A percentile compares a stretch with the other conserved stretches of the same genome.
Conservation (phyloP, 2,888 invertebrate species). For the Pyrocoelia pectoralis region DNA sequence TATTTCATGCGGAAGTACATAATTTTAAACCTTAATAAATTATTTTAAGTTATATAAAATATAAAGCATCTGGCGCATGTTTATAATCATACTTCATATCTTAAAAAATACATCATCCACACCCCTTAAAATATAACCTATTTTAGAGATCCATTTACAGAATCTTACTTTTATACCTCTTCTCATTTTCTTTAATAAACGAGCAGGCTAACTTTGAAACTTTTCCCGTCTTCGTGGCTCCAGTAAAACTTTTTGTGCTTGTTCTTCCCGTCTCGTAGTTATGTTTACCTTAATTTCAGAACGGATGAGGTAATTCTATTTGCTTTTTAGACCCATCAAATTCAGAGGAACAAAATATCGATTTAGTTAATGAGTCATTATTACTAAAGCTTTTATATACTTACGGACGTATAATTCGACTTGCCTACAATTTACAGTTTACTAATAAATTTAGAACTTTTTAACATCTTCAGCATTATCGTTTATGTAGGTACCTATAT, state of each 20-base stretch:
- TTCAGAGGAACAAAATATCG: conserved; percentile 27
- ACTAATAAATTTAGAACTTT: neutral
- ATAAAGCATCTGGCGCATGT: conserved; percentile 8
- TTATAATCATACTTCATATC: conserved; percentile 7
- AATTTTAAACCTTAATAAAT: neutral
- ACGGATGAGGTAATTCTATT: conserved; percentile 41
- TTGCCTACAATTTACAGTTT: neutral
- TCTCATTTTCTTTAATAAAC: conserved; percentile 41
- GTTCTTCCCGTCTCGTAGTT: conserved; percentile 41
- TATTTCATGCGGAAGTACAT: neutral
- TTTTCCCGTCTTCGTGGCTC: conserved; percentile 43
- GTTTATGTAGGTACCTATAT: no score
- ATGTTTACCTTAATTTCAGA: conserved; percentile 43
- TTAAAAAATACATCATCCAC: conserved; percentile 28
- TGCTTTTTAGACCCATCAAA: conserved; percentile 37
- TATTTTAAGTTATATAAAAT: conserved; percentile 8
- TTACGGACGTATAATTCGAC: neutral
- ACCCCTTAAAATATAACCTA: conserved; percentile 32
- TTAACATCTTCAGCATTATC: neutral
- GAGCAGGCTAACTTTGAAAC: conserved; percentile 42
- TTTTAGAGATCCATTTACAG: conserved; percentile 37
- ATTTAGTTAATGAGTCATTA: conserved; percentile 29
- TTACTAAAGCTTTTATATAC: conserved; percentile 8
- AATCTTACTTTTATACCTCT: conserved; percentile 40
- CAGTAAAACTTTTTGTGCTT: conserved; percentile 41